Conservation (phyloP, 2,888 invertebrate species). For the Shargacucullia verbasci region DNA sequence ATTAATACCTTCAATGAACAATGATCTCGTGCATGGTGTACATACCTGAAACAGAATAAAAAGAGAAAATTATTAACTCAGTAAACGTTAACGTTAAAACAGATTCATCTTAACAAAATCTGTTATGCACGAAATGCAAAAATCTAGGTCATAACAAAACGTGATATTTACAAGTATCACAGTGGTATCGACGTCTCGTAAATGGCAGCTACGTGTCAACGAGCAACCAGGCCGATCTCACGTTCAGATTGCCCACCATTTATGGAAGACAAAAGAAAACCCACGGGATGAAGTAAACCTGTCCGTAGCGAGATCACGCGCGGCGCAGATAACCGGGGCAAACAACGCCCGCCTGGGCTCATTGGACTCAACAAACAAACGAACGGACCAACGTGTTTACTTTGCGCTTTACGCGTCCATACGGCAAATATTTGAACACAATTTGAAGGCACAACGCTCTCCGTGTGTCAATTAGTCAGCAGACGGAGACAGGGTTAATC, state of each 20-base stretch:
- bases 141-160: conserved; percentile 26
- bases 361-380: conserved; percentile 79
- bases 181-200: conserved; percentile 50
- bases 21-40: conserved; percentile 32
- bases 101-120: neutral
- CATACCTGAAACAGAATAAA: conserved; percentile 69
- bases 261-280: conserved; percentile 68
- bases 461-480: conserved; percentile 72
- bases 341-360: conserved; percentile 69
- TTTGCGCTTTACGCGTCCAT: conserved; percentile 75
- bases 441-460: conserved; percentile 85
- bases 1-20: conserved; percentile 24
- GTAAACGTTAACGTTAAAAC: too few relatives aligned
- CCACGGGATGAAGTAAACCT: conserved; percentile 62
- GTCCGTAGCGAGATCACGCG: conserved; percentile 72
- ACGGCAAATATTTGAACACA: conserved; percentile 82
- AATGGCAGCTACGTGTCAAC: conserved; percentile 69
- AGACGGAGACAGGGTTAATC: conserved; percentile 59
- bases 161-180: conserved; percentile 39
- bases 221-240: conserved; percentile 59
- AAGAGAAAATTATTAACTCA: conserved; percentile 31
- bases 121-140: conserved; percentile 11
- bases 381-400: conserved; percentile 75
- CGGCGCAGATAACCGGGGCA: conserved; percentile 69
- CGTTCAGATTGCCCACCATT: conserved; percentile 65